Evolutionary conservation across 2,888 invertebrate species (phyloP).

Genomic region (Apocheima hispidaria): DNA sequence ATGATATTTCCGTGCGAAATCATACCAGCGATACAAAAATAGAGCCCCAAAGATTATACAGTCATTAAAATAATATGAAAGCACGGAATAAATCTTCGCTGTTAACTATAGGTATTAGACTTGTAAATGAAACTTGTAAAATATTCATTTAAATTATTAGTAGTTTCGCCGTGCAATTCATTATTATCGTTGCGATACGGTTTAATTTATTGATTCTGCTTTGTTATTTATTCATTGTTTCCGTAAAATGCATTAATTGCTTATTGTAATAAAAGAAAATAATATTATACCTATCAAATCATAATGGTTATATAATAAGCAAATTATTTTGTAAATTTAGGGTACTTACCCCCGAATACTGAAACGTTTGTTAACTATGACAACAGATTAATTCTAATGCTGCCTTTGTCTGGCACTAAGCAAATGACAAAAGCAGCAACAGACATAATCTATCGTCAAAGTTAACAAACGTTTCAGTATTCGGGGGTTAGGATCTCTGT

Average conservation of each 20-base stretch:
- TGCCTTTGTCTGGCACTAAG: too few species aligned
- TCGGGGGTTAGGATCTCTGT: not conserved
- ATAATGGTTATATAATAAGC: not conserved
- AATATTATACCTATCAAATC: not conserved
- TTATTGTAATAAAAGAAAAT: constrained; percentile 8
- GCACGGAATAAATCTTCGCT: not conserved
- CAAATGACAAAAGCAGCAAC: too few species aligned
- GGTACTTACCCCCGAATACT: too few species aligned
- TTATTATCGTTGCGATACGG: constrained; percentile 18
- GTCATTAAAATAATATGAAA: not conserved
- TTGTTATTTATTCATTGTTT: constrained; percentile 28
- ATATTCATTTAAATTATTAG: constrained; percentile 8
- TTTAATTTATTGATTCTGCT: constrained; percentile 15
- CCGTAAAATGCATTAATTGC: constrained; percentile 14
- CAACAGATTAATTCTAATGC: too few species aligned
- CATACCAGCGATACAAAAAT: not conserved
- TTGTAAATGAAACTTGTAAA: constrained; percentile 1
- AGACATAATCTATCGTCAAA: too few species aligned
- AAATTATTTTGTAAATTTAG: too few species aligned
- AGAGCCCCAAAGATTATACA: not conserved
- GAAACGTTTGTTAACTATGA: too few species aligned
- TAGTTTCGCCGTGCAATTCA: constrained; percentile 22
- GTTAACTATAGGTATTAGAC: not conserved
- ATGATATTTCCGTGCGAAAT: not conserved
- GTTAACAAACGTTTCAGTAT: too few species aligned